Evolutionary conservation across 2,888 invertebrate genomes (phyloP).

Genomic region (Nephrotoma flavescens): DNA sequence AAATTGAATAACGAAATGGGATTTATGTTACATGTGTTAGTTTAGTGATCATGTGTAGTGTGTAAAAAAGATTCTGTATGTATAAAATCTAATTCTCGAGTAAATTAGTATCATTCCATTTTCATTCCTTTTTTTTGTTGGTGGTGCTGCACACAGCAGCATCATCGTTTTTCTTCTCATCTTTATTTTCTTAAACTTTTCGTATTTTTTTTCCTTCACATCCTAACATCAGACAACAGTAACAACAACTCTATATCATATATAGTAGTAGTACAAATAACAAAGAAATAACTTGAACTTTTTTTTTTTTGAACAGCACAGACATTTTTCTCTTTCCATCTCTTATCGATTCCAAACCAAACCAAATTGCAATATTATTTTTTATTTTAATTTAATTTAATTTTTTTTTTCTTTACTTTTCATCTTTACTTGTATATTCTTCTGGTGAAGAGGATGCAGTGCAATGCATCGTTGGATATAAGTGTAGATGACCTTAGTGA

Average conservation of each 20-base stretch:
- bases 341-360: background rate
- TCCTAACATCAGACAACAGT: background rate
- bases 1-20: background rate
- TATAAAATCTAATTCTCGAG: background rate
- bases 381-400: background rate
- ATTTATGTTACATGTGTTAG: background rate
- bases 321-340: background rate
- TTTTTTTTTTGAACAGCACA: background rate
- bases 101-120: background rate
- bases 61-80: background rate
- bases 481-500: slow-evolving; percentile 4
- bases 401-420: background rate
- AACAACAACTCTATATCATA: background rate
- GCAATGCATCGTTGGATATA: background rate
- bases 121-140: background rate
- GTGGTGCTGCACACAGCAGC: background rate
- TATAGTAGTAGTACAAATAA: background rate
- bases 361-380: background rate
- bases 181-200: background rate
- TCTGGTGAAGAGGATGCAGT: slow-evolving; percentile 1
- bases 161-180: background rate
- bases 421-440: background rate
- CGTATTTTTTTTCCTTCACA: background rate
- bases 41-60: background rate
- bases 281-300: background rate